Base-by-base conservation (phyloP, 2,113 vertebrate genomes). In the Indri indri region DNA sequence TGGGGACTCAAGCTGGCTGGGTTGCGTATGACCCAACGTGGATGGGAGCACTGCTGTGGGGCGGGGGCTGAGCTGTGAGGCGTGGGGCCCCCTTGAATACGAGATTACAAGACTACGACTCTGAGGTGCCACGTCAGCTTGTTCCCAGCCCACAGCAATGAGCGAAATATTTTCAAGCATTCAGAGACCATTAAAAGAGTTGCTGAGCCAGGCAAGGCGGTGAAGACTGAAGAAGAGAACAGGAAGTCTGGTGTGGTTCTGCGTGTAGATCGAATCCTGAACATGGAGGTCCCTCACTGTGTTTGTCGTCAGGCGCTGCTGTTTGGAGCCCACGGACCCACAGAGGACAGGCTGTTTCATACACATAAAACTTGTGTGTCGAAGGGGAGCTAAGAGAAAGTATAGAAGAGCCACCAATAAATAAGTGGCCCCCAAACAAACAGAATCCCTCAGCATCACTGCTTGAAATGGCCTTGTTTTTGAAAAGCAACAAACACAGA, bases 381-480 rank as follows among this genome's bases (percentile, higher is more conserved):
- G 1, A 71, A 77, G 76, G 42, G 32, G 3, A 63, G 22, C 10
- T 22, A 50, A 70, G 37, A 85, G 74, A 63, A 66, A 66, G 42
- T 34, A 4, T 42, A 63, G 34, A 40, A 4, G 85, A 40, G 11
- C n/a, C 79, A 84, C 7, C 2, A 47, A 30, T 45, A 66, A 68
- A 66, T 84, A 80, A 65, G 86, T 17, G 74, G 32, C 8, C 25
- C 6, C 25, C 20, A 61, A 63, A 70, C 8, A 37, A 63, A 89
- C 23, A 65, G 54, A 79, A 6, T 34, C 4, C 22, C 68, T 9
- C 20, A 22, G 11, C 68, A 34, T 70, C 16, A 20, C 12, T 0
- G 1, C 63, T 80, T 83, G 94, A 89, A 91, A 79, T 17, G 92
- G 65, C 59, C 71, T 93, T 71, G 52, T 95, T 76, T 88, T 86